Percentiles rank a stretch among this genome's conserved stretches.
These are phyloP conservation scores for Labeo calbasu DNA, from an alignment of 2,797 vertebrate species.

Conservation along the genomic window DNA sequence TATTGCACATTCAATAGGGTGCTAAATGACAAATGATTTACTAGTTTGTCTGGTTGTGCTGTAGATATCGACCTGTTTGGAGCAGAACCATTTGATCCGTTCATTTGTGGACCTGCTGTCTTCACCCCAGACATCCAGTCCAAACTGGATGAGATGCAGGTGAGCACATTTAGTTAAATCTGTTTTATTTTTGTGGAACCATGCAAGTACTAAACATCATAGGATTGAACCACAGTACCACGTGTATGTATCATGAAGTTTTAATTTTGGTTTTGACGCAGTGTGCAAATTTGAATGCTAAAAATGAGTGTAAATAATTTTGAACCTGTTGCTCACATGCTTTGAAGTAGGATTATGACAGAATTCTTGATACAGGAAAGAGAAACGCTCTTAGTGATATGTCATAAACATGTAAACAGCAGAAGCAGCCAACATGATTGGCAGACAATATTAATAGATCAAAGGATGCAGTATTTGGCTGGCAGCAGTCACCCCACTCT, in stretches of 20 bases:
- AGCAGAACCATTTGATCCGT: conserved; percentile 89
- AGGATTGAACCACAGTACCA: not conserved
- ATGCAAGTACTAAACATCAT: not conserved
- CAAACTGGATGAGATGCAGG: conserved; percentile 91
- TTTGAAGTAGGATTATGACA: conserved; percentile 32
- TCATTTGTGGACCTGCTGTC: conserved; percentile 83
- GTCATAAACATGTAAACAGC: conserved; percentile 28
- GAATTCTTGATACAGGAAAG: conserved; percentile 10
- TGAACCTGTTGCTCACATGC: conserved; percentile 2
- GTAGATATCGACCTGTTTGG: conserved; percentile 87
- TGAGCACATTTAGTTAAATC: conserved; percentile 59
- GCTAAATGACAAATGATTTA: not conserved
- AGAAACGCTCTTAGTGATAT: conserved; percentile 19
- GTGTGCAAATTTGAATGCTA: conserved; percentile 4
- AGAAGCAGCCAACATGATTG: conserved; percentile 13
- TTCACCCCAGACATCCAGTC: conserved; percentile 89
- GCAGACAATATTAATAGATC: conserved; percentile 34
- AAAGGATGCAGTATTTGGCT: conserved; percentile 32
- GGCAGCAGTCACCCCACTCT: conserved; percentile 4
- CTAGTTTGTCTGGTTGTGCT: conserved; percentile 51
- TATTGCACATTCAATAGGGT: not conserved
- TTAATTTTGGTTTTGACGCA: not conserved
- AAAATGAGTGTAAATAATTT: not conserved
- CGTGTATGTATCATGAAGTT: not conserved
- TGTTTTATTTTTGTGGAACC: not conserved